These are phyloP conservation scores for Blomia tropicalis DNA, from an alignment of 2,888 invertebrate species.

Conservation along the genomic window DNA sequence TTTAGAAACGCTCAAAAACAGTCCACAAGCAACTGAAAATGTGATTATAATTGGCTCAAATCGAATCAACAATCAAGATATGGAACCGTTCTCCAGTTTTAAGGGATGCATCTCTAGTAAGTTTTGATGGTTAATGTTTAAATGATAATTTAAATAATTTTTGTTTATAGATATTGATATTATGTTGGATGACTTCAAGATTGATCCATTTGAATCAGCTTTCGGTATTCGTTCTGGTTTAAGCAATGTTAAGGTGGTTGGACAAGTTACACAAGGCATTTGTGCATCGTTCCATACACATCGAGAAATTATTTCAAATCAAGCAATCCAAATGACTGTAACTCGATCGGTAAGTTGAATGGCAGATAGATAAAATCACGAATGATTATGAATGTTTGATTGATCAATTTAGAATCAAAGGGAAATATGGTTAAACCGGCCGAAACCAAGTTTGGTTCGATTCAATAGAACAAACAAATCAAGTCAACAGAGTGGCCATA, in stretches of 20 bases:
- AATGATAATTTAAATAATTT: conserved; percentile 30
- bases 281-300: conserved; percentile 43
- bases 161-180: conserved; percentile 57
- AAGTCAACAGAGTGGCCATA: background rate
- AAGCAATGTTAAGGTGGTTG: conserved; percentile 62
- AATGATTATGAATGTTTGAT: no score
- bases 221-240: conserved; percentile 30
- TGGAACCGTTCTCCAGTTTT: conserved; percentile 65
- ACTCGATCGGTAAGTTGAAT: background rate
- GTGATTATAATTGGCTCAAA: conserved; percentile 58
- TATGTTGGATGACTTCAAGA: conserved; percentile 58
- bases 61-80: conserved; percentile 61
- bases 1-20: conserved; percentile 4
- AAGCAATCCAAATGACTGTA: background rate
- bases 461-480: conserved; percentile 2
- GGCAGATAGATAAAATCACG: background rate
- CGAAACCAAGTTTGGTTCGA: conserved; percentile 5
- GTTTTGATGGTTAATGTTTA: conserved; percentile 32
- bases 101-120: conserved; percentile 77
- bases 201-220: conserved; percentile 59
- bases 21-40: conserved; percentile 53
- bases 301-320: conserved; percentile 25
- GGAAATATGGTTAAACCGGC: conserved; percentile 24
- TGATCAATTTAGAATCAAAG: background rate
- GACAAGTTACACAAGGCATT: conserved; percentile 59